These are phyloP conservation scores for Amphilophus citrinellus DNA, from an alignment of 2,113 vertebrate genomes.

Conservation along the genomic window DNA sequence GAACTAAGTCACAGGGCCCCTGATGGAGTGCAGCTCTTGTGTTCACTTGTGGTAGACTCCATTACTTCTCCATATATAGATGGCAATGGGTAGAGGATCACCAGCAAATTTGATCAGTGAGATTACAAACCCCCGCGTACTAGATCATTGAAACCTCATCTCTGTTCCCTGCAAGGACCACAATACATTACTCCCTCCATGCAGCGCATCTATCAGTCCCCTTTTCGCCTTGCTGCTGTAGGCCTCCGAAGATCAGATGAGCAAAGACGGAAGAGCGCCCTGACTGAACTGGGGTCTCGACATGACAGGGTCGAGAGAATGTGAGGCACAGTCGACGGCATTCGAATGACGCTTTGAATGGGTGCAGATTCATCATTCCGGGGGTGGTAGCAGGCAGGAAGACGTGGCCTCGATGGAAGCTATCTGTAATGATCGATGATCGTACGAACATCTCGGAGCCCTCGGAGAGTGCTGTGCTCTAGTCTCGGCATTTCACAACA, in stretches of 20 bases:
- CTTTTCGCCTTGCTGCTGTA: conserved; percentile 12
- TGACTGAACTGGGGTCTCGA: conserved; percentile 39
- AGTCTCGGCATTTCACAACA: conserved; percentile 44
- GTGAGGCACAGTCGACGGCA: conserved; percentile 19
- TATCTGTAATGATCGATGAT: conserved; percentile 63
- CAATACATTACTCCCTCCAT: conserved; percentile 61
- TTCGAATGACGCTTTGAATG: conserved; percentile 60
- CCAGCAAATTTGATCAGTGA: conserved; percentile 75
- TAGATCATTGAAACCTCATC: conserved; percentile 79
- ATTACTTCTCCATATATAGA: conserved; percentile 71
- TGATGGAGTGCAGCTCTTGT: conserved; percentile 67
- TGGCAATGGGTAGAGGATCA: conserved; percentile 56
- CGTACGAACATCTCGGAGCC: conserved; percentile 29
- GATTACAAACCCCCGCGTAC: conserved; percentile 71
- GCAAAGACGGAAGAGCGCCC: conserved; percentile 1
- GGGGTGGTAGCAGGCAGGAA: conserved; percentile 13
- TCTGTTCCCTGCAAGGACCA: conserved; percentile 66
- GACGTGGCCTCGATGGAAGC: conserved; percentile 59
- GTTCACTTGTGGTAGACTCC: conserved; percentile 64
- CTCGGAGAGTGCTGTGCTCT: conserved; percentile 33
- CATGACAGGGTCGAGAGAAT: conserved; percentile 55
- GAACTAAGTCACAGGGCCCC: conserved; percentile 14
- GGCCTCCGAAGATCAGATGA: conserved; percentile 55
- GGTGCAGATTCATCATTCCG: conserved; percentile 67
- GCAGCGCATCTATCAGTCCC: conserved; percentile 67